Percentiles rank a stretch among this genome's conserved stretches.
phyloP scores from a whole-genome alignment of 2,113 vertebrate species.

The Stercorarius parasiticus region DNA sequence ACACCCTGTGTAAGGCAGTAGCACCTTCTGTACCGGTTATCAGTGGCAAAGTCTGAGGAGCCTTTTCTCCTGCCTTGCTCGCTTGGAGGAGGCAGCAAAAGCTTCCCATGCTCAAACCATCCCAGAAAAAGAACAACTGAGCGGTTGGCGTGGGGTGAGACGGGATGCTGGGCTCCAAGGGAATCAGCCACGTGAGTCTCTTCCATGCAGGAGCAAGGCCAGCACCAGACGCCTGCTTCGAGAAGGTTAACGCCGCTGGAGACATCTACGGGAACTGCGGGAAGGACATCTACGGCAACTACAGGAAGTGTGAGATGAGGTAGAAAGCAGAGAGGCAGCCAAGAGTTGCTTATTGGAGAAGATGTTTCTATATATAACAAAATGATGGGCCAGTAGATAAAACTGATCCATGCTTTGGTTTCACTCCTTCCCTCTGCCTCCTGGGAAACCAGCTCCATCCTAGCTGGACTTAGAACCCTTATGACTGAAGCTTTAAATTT shows the following conservation, averaged over 20 bases:
- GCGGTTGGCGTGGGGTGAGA: not conserved
- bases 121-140: not conserved
- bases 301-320: slow-evolving; percentile 87
- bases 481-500: not conserved
- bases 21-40: not conserved
- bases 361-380: not conserved
- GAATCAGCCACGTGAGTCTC: not conserved
- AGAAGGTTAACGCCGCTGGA: slow-evolving; percentile 89
- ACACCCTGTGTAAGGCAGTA: not conserved
- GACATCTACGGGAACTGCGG: slow-evolving; percentile 95
- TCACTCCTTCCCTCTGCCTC: not conserved
- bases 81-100: not conserved
- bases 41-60: not conserved
- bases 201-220: slow-evolving; percentile 79
- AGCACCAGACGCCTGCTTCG: slow-evolving; percentile 90
- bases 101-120: not conserved
- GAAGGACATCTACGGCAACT: slow-evolving; percentile 85
- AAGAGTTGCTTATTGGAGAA: not conserved
- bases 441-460: not conserved
- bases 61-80: not conserved
- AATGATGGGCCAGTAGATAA: not conserved
- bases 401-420: not conserved
- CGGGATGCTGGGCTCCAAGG: not conserved
- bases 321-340: slow-evolving; percentile 31
- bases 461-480: not conserved